phyloP scores from a whole-genome alignment of 2,888 invertebrate species.

The Zhengitettix transpicula region DNA sequence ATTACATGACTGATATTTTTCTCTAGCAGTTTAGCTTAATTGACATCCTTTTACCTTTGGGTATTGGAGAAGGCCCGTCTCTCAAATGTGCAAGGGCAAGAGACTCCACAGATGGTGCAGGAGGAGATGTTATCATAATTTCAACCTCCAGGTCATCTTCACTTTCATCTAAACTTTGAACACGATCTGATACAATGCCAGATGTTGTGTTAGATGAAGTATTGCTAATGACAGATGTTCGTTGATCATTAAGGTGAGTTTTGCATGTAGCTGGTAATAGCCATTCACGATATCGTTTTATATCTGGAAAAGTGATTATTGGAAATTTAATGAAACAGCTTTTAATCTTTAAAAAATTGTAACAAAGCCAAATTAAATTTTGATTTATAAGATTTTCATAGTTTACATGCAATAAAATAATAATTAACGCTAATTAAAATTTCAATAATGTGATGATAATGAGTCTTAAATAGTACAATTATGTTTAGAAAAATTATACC shows the following conservation, averaged over 20 bases:
- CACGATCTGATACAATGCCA: slow-evolving; percentile 88
- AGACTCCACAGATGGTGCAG: slow-evolving; percentile 75
- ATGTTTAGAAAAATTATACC: slow-evolving; percentile 23
- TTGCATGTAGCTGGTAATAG: slow-evolving; percentile 13
- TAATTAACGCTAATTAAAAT: too few relatives aligned
- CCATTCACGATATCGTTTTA: slow-evolving; percentile 45
- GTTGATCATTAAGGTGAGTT: slow-evolving; percentile 54
- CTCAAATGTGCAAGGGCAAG: slow-evolving; percentile 60
- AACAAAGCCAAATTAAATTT: too few relatives aligned
- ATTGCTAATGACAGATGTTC: slow-evolving; percentile 79
- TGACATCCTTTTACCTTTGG: not conserved
- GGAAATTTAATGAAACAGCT: too few relatives aligned
- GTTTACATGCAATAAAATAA: too few relatives aligned
- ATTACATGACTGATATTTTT: not conserved
- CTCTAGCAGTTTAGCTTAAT: not conserved
- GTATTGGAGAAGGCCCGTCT: slow-evolving; percentile 23
- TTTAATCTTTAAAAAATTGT: too few relatives aligned
- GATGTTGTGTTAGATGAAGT: slow-evolving; percentile 95
- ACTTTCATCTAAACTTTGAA: slow-evolving; percentile 86
- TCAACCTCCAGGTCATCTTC: slow-evolving; percentile 34
- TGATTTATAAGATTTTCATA: too few relatives aligned
- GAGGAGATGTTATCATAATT: slow-evolving; percentile 68
- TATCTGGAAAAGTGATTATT: slow-evolving; percentile 28
- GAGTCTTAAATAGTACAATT: too few relatives aligned
- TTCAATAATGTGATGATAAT: too few relatives aligned